Evolutionary conservation across 2,888 invertebrate species (phyloP).

Genomic region (Teleogryllus oceanicus): DNA sequence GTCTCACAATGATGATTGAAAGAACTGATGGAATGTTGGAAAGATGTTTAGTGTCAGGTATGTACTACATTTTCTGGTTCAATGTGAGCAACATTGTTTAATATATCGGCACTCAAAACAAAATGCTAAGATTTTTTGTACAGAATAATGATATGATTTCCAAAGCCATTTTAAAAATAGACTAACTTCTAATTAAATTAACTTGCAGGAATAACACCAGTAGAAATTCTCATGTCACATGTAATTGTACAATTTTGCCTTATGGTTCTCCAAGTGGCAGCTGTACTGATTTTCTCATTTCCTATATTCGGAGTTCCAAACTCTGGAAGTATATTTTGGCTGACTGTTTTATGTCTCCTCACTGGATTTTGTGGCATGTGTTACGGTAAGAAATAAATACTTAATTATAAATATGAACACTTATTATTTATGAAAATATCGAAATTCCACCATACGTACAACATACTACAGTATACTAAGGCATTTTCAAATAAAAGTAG

Average conservation of each 20-base stretch:
- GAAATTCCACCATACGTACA: no score
- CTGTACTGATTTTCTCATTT: slow-evolving; percentile 76
- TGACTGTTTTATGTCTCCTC: slow-evolving; percentile 69
- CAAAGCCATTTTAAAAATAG: neutral
- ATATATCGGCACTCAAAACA: neutral
- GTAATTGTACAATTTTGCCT: slow-evolving; percentile 83
- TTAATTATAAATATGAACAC: no score
- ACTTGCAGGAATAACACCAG: slow-evolving; percentile 56
- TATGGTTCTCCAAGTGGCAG: slow-evolving; percentile 75
- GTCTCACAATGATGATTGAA: slow-evolving; percentile 84
- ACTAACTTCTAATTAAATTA: slow-evolving; percentile 2
- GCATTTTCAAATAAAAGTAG: neutral
- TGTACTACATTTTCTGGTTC: neutral
- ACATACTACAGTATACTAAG: neutral
- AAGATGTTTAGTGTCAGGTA: slow-evolving; percentile 79
- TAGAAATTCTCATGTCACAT: slow-evolving; percentile 84
- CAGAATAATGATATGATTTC: slow-evolving; percentile 30
- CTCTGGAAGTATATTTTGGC: slow-evolving; percentile 70
- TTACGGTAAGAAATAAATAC: slow-evolving; percentile 61
- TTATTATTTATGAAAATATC: no score
- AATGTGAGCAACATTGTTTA: neutral
- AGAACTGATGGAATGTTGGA: slow-evolving; percentile 87
- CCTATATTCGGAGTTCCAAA: slow-evolving; percentile 73
- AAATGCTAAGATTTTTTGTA: neutral
- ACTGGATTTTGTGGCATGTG: slow-evolving; percentile 92